Percentiles rank a stretch among this genome's conserved stretches.
Conservation (phyloP, 2,888 invertebrate species). For the Eupithecia dodoneata region DNA sequence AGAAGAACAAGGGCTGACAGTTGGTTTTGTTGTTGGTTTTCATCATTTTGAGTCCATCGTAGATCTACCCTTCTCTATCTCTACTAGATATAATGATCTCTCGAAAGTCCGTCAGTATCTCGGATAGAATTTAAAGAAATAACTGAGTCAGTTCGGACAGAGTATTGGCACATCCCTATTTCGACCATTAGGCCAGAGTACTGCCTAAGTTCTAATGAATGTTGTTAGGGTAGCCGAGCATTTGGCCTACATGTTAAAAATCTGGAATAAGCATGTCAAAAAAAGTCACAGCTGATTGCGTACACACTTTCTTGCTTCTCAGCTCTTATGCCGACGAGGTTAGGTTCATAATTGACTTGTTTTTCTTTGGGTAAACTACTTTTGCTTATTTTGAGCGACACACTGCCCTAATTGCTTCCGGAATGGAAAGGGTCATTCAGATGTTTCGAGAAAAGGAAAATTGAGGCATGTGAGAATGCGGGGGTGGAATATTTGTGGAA, state of each 20-base stretch:
- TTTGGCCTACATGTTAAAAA: conserved; percentile 63
- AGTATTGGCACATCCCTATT: neutral
- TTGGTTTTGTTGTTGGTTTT: too few relatives aligned
- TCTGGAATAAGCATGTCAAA: conserved; percentile 51
- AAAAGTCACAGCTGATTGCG: conserved; percentile 42
- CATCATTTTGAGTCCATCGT: too few relatives aligned
- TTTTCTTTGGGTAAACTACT: conserved; percentile 24
- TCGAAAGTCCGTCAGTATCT: too few relatives aligned
- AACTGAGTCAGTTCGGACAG: too few relatives aligned
- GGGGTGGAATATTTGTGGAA: conserved; percentile 9
- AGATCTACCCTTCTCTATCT: too few relatives aligned
- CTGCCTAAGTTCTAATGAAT: conserved; percentile 36
- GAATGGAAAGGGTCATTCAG: conserved; percentile 43
- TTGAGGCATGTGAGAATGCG: conserved; percentile 22
- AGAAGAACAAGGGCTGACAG: too few relatives aligned
- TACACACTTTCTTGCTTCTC: conserved; percentile 6
- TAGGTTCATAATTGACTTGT: conserved; percentile 26
- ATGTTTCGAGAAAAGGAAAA: conserved; percentile 37
- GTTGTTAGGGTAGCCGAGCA: conserved; percentile 44
- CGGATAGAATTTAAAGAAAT: too few relatives aligned
- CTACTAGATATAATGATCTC: too few relatives aligned
- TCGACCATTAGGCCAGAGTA: neutral
- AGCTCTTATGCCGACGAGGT: conserved; percentile 27
- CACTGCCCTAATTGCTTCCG: conserved; percentile 46
- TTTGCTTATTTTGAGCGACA: conserved; percentile 38